A percentile compares a stretch with the other conserved stretches of the same genome.
These are phyloP conservation scores for Miltochrista miniata DNA, from an alignment of 2,888 invertebrate species.

Conservation along the genomic window DNA sequence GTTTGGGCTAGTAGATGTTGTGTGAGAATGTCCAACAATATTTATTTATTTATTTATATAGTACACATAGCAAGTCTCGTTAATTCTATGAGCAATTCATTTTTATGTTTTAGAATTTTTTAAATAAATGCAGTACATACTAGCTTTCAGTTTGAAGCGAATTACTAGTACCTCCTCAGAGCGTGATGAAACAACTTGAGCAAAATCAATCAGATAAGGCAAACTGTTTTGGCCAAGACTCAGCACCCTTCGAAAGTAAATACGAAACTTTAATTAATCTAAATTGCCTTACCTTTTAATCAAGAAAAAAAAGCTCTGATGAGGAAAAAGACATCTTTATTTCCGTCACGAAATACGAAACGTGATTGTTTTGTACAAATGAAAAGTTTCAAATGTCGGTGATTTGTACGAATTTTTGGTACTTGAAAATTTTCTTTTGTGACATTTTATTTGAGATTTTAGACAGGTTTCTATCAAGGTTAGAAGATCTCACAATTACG, in stretches of 20 bases:
- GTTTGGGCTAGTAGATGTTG: too few species aligned
- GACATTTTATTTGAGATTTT: not conserved
- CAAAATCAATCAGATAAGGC: not conserved
- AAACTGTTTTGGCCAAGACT: not conserved
- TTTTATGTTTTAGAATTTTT: too few species aligned
- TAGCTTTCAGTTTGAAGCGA: too few species aligned
- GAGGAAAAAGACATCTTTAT: not conserved
- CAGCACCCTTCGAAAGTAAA: not conserved
- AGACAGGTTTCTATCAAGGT: too few species aligned
- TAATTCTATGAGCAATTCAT: too few species aligned
- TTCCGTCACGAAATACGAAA: not conserved
- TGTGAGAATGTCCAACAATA: too few species aligned
- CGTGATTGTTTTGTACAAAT: conserved; percentile 8
- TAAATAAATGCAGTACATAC: too few species aligned
- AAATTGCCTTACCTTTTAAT: not conserved
- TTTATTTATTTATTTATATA: too few species aligned
- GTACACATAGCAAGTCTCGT: too few species aligned
- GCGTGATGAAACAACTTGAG: not conserved
- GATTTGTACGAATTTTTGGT: conserved; percentile 14
- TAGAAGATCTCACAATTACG: too few species aligned
- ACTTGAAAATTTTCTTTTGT: too few species aligned
- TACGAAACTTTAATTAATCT: conserved; percentile 8
- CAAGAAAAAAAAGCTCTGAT: not conserved
- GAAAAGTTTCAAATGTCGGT: conserved; percentile 13
- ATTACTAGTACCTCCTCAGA: not conserved